A percentile compares a stretch with the other conserved stretches of the same genome.
Evolutionary conservation across 2,888 invertebrate genomes (phyloP).

Genomic region (Caenorhabditis virilis): DNA sequence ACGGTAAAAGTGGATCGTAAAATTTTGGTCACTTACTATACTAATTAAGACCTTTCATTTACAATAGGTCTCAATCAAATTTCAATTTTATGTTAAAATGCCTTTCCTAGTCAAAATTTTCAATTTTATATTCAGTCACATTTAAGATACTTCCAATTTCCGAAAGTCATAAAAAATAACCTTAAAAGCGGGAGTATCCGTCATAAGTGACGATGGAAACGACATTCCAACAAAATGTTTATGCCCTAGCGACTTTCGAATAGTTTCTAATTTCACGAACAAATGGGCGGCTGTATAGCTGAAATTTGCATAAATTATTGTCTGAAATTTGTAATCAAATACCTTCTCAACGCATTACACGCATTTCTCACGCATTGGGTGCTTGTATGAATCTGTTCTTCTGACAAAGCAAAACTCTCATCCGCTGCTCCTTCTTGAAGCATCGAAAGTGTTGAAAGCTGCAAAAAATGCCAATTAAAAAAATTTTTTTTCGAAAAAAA

Average conservation of each 20-base stretch:
- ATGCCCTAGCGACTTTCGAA: conserved; percentile 8
- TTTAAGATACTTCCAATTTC: too few relatives aligned
- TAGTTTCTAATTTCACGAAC: conserved; percentile 77
- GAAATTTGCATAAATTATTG: conserved; percentile 13
- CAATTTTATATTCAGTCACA: too few relatives aligned
- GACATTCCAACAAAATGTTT: conserved; percentile 4
- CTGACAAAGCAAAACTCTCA: conserved; percentile 74
- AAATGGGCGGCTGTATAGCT: conserved; percentile 89
- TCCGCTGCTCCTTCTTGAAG: conserved; percentile 76
- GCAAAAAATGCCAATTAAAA: conserved; percentile 4
- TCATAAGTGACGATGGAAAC: conserved; percentile 15
- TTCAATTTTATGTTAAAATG: too few relatives aligned
- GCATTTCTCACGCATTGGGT: conserved; percentile 89
- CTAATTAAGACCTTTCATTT: too few relatives aligned
- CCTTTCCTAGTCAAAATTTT: too few relatives aligned
- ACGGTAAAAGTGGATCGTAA: too few relatives aligned
- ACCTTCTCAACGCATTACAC: conserved; percentile 81
- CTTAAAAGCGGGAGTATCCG: conserved; percentile 25
- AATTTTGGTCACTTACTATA: too few relatives aligned
- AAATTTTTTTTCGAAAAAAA: too few relatives aligned
- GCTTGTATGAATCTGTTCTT: conserved; percentile 88
- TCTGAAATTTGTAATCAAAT: not conserved
- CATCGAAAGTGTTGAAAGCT: conserved; percentile 86
- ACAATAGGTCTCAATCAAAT: too few relatives aligned
- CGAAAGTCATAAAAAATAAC: too few relatives aligned